phyloP scores from a whole-genome alignment of 2,113 vertebrate genomes.

The Sebastes fasciatus region DNA sequence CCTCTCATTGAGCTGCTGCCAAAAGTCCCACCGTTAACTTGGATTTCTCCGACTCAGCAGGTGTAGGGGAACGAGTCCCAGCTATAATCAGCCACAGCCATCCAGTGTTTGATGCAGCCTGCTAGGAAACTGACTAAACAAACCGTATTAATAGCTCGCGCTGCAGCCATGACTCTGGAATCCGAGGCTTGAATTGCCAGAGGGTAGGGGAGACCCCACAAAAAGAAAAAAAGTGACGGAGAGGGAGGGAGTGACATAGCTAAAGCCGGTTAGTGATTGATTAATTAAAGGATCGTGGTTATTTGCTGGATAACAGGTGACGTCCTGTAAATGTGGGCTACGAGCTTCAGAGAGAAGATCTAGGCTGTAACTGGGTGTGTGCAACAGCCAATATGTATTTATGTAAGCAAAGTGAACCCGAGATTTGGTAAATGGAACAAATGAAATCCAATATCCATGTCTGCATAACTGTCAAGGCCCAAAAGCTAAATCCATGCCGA shows the following conservation, averaged over 20 bases:
- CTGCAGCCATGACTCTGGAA: slow-evolving; percentile 83
- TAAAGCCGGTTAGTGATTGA: background rate
- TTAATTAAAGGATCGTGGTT: slow-evolving; percentile 40
- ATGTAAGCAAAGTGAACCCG: slow-evolving; percentile 77
- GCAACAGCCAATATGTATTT: slow-evolving; percentile 59
- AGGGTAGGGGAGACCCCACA: slow-evolving; percentile 82
- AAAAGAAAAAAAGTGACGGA: slow-evolving; percentile 60
- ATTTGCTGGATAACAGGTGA: slow-evolving; percentile 64
- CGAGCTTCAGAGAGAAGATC: slow-evolving; percentile 30
- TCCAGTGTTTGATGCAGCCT: slow-evolving; percentile 87
- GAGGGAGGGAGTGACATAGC: slow-evolving; percentile 1
- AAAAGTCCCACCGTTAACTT: slow-evolving; percentile 77
- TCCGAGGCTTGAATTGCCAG: slow-evolving; percentile 83
- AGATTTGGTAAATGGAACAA: slow-evolving; percentile 82
- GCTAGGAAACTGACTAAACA: slow-evolving; percentile 91
- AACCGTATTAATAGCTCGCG: slow-evolving; percentile 87
- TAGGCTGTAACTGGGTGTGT: slow-evolving; percentile 50
- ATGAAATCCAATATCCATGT: slow-evolving; percentile 81
- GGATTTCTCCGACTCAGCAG: slow-evolving; percentile 86
- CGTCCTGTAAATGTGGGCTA: slow-evolving; percentile 28
- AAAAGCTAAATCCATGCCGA: slow-evolving; percentile 62
- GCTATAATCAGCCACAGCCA: slow-evolving; percentile 85
- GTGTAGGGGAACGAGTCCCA: slow-evolving; percentile 79
- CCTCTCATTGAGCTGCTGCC: slow-evolving; percentile 66
- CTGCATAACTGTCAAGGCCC: slow-evolving; percentile 69